These are phyloP conservation scores for Triplophysa bombifrons DNA, from an alignment of 2,797 vertebrate genomes.

Conservation along the genomic window DNA sequence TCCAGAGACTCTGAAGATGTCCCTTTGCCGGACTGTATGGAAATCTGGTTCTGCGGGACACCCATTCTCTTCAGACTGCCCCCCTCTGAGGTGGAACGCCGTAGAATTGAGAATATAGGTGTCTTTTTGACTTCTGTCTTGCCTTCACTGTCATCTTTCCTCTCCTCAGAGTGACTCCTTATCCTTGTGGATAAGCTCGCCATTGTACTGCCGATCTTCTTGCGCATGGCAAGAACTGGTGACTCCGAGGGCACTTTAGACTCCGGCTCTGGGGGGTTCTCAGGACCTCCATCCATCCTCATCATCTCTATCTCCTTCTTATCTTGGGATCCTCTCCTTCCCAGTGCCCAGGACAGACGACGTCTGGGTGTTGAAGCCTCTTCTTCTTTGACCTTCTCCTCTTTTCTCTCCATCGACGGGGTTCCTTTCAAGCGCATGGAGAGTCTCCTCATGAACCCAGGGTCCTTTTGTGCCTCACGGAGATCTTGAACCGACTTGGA, in stretches of 20 bases:
- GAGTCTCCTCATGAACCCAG: slow-evolving; percentile 88
- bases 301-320: slow-evolving; percentile 81
- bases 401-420: slow-evolving; percentile 83
- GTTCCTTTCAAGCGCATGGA: slow-evolving; percentile 86
- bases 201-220: slow-evolving; percentile 91
- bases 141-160: slow-evolving; percentile 72
- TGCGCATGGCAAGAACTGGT: slow-evolving; percentile 86
- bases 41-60: slow-evolving; percentile 85
- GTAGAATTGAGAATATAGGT: slow-evolving; percentile 85
- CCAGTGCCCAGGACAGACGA: slow-evolving; percentile 85
- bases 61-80: slow-evolving; percentile 78
- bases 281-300: slow-evolving; percentile 68
- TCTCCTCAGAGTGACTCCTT: slow-evolving; percentile 88
- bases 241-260: slow-evolving; percentile 82
- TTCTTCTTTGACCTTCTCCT: slow-evolving; percentile 77
- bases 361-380: slow-evolving; percentile 72
- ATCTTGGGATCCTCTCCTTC: slow-evolving; percentile 81
- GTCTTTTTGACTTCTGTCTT: slow-evolving; percentile 77
- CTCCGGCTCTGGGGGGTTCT: slow-evolving; percentile 63
- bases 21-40: slow-evolving; percentile 74
- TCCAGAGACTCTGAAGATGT: slow-evolving; percentile 90
- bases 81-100: slow-evolving; percentile 88
- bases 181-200: slow-evolving; percentile 89
- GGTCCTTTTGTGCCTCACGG: slow-evolving; percentile 86
- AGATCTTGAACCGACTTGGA: slow-evolving; percentile 94